Evolutionary conservation across 2,888 invertebrate species (phyloP), one percentile per base, ranked within the genome.

Genomic region (Drosophila barbarae): DNA sequence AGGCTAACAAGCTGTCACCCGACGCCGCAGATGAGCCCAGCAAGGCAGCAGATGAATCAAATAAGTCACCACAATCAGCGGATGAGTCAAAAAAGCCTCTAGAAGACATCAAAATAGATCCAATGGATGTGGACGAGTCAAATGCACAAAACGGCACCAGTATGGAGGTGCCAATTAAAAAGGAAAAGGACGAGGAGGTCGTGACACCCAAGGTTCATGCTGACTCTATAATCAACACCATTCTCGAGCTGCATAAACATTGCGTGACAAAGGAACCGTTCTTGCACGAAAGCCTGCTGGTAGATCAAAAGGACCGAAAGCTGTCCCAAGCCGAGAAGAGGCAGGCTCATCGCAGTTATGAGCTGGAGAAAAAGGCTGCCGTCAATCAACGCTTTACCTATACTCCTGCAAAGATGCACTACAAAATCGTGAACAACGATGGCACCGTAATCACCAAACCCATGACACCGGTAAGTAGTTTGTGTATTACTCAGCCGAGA

Each of bases 221-320:
- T 15, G 98, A 98, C 87, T 91, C 93, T 50, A 93, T 98, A 46
- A 93, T 98, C 91, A 93, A 95, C 87, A 94, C 93, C 66, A 88
- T 95, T 23, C 89, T 95, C 44, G 91, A 92, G 57, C 89, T 91
- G 28, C 92, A 93, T 75, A 92, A 93, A 15, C 91, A 91, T 38
- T 88, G 92, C 51, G 89, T 95, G 63, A 94, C 93, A 61, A 95
- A 94, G 89, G 95, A 95, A 84, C 98, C 98, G 0, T 98, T 98
- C 90, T 95, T 96, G 80, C 98, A 99, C 86, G 98, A 99, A 89
- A 97, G 98, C 10, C 90, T 98, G 55, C 91, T 99, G 34, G 95
- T 98, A 5, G 98, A 98, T 89, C 92, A 97, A 42, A 98, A 98
- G 87, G 98, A 98, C 85, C 95, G 98, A 89, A 96, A 98, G 85